Conservation (phyloP, 1,140 invertebrate species). For the Brevipalpus yothersi region DNA sequence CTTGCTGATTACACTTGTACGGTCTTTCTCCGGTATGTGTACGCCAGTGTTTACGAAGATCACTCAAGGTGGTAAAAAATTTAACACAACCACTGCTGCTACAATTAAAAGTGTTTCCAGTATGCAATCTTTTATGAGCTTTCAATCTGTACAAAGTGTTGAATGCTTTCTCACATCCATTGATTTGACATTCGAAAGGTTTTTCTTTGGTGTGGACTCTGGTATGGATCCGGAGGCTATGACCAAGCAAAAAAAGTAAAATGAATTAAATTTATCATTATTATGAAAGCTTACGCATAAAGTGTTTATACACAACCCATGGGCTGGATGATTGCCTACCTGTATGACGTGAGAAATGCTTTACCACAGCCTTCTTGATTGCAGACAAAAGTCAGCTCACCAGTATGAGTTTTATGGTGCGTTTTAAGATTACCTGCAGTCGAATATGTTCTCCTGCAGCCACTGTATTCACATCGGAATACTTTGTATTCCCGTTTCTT, state of each 20-base stretch:
- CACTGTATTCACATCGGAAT: conserved; percentile 65
- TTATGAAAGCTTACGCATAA: no score
- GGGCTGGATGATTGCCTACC: no score
- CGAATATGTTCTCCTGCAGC: conserved; percentile 67
- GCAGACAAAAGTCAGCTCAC: conserved; percentile 81
- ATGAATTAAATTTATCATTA: no score
- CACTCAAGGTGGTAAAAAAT: conserved; percentile 76
- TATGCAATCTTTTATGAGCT: conserved; percentile 74
- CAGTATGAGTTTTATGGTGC: conserved; percentile 52
- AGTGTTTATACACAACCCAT: no score
- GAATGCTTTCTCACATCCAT: conserved; percentile 66
- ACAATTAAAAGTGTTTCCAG: conserved; percentile 86
- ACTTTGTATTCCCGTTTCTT: conserved; percentile 37
- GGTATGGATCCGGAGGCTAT: conserved; percentile 80
- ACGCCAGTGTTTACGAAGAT: conserved; percentile 71
- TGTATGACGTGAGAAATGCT: conserved; percentile 54
- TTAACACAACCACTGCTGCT: conserved; percentile 53
- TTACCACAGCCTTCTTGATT: conserved; percentile 62
- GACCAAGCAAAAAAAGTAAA: conserved; percentile 18
- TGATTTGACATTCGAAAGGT: conserved; percentile 41
- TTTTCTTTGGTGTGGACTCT: conserved; percentile 84
- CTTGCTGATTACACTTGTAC: conserved; percentile 54
- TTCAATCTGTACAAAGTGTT: conserved; percentile 43
- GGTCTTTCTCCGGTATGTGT: conserved; percentile 77
- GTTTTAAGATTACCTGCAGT: conserved; percentile 80